Percentiles rank a stretch among this genome's conserved stretches.
Evolutionary conservation across 2,113 vertebrate genomes (phyloP).

Genomic region (Fulmarus glacialis): DNA sequence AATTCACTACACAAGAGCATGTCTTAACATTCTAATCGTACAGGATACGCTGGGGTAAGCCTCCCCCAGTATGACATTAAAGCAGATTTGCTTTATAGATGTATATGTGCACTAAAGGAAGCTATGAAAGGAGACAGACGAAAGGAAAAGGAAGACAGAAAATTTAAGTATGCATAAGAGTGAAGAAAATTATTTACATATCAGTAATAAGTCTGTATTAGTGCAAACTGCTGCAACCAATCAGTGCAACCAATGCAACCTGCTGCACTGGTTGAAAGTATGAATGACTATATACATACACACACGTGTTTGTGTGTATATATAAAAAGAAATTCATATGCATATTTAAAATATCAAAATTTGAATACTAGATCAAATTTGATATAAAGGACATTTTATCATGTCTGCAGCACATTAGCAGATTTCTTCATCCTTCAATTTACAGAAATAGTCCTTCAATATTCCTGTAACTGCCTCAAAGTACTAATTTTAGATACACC

Average conservation of each 20-base stretch:
- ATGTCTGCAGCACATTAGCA: background rate
- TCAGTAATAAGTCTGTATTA: background rate
- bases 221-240: background rate
- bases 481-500: background rate
- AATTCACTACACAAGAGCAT: background rate
- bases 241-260: background rate
- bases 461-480: background rate
- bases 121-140: background rate
- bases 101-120: background rate
- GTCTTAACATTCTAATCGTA: background rate
- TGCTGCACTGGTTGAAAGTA: background rate
- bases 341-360: background rate
- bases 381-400: background rate
- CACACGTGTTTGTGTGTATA: fast-evolving
- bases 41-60: background rate
- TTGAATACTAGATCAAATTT: background rate
- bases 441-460: background rate
- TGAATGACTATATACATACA: fast-evolving
- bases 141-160: background rate
- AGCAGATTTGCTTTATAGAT: background rate
- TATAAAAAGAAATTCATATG: background rate
- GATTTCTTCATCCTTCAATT: background rate
- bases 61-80: background rate
- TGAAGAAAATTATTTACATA: background rate
- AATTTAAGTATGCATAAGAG: background rate